phyloP scores from a whole-genome alignment of 2,888 invertebrate species.

The Drosophila percnosoma region DNA sequence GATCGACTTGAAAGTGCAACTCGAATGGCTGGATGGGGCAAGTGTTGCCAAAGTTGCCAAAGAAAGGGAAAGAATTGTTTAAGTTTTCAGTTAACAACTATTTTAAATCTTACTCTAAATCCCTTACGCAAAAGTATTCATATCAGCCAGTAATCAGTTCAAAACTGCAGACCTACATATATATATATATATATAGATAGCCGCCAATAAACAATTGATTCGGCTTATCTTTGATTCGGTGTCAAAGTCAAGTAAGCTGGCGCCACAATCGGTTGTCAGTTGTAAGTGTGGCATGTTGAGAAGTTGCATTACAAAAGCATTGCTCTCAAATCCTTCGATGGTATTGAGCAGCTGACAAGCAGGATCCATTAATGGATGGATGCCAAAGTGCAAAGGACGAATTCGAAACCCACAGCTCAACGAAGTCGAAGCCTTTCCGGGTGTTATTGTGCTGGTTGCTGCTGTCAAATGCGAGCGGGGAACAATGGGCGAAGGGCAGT shows the following conservation, averaged over 20 bases:
- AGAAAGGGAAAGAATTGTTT: neutral
- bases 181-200: neutral
- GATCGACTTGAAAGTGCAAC: neutral
- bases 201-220: neutral
- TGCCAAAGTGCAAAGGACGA: slow-evolving; percentile 14
- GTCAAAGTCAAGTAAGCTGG: neutral
- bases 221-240: neutral
- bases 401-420: slow-evolving; percentile 9
- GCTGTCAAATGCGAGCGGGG: slow-evolving; percentile 4
- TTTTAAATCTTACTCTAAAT: neutral
- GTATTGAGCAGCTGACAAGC: slow-evolving; percentile 11
- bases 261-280: neutral
- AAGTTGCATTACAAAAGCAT: slow-evolving; percentile 3
- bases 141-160: neutral
- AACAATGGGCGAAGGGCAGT: neutral
- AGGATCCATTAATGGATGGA: slow-evolving; percentile 18
- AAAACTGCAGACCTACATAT: neutral
- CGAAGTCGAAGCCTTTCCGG: slow-evolving; percentile 16
- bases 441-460: slow-evolving; percentile 44
- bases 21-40: neutral
- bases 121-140: neutral
- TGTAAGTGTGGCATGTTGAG: slow-evolving; percentile 5
- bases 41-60: neutral
- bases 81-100: neutral
- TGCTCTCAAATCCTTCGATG: neutral